Evolutionary conservation across 2,888 invertebrate genomes (phyloP).

Genomic region (Aleiodes leptofemur): DNA sequence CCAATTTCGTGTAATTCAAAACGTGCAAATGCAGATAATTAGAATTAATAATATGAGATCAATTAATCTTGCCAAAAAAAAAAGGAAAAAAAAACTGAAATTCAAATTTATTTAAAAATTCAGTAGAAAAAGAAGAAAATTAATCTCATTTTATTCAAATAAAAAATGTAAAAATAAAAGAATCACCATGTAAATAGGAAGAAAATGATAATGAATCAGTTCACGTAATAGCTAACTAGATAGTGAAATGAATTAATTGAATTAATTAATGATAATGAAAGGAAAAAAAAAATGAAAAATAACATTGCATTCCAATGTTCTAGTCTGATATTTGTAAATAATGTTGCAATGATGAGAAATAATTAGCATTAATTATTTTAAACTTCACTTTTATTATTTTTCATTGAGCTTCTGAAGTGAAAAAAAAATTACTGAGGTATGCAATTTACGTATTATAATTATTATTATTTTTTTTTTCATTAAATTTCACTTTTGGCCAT

Average conservation of each 20-base stretch:
- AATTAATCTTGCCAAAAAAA: too few relatives aligned
- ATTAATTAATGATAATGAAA: constrained; percentile 17
- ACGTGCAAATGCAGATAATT: background rate
- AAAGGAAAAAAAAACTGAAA: too few relatives aligned
- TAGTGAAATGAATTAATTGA: constrained; percentile 33
- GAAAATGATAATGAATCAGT: constrained; percentile 4
- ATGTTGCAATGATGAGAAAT: constrained; percentile 24
- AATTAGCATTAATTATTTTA: background rate
- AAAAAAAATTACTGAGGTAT: constrained; percentile 3
- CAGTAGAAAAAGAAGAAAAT: too few relatives aligned
- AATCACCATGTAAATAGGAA: background rate
- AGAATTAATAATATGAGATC: background rate
- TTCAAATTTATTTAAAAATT: too few relatives aligned
- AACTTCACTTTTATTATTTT: background rate
- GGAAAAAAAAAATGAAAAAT: too few relatives aligned
- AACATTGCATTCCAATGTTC: constrained; percentile 30
- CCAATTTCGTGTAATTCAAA: constrained; percentile 12
- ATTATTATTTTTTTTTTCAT: background rate
- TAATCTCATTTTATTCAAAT: constrained; percentile 11
- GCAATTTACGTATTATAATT: background rate
- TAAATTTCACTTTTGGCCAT: background rate
- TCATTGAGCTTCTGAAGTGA: constrained; percentile 4
- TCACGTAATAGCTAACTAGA: constrained; percentile 11
- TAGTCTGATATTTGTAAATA: constrained; percentile 30
- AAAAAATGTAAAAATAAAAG: background rate